phyloP scores from a whole-genome alignment of 2,797 vertebrate genomes.

The Lindbergichthys nudifrons region DNA sequence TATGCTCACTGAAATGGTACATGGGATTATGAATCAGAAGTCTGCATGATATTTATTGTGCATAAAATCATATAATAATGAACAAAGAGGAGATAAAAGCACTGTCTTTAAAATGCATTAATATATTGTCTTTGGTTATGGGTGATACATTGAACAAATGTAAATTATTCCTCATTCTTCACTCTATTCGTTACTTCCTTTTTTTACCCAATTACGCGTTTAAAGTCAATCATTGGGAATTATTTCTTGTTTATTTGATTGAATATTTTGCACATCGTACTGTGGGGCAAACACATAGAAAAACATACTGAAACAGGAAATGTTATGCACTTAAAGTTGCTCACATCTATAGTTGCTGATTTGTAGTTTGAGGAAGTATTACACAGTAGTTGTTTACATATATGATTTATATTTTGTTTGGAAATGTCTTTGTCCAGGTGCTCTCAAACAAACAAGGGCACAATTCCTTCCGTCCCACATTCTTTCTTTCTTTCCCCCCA shows the following conservation, averaged over 20 bases:
- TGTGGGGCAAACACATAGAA: neutral
- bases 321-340: neutral
- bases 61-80: neutral
- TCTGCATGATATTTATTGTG: neutral
- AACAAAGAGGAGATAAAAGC: neutral
- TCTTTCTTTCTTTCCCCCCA: neutral
- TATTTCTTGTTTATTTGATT: neutral
- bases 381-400: neutral
- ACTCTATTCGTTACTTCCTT: constrained; percentile 1
- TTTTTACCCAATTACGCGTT: neutral
- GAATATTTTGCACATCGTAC: neutral
- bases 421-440: neutral
- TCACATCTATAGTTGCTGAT: neutral
- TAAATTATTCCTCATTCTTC: neutral
- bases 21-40: constrained; percentile 7
- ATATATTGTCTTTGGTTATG: neutral
- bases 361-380: neutral
- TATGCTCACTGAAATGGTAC: constrained; percentile 19
- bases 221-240: neutral
- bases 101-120: neutral
- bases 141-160: neutral
- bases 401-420: neutral
- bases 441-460: neutral
- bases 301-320: constrained; percentile 1
- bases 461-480: neutral